Base-by-base conservation (phyloP, 2,113 vertebrate species). In the Tyrannus savana region DNA sequence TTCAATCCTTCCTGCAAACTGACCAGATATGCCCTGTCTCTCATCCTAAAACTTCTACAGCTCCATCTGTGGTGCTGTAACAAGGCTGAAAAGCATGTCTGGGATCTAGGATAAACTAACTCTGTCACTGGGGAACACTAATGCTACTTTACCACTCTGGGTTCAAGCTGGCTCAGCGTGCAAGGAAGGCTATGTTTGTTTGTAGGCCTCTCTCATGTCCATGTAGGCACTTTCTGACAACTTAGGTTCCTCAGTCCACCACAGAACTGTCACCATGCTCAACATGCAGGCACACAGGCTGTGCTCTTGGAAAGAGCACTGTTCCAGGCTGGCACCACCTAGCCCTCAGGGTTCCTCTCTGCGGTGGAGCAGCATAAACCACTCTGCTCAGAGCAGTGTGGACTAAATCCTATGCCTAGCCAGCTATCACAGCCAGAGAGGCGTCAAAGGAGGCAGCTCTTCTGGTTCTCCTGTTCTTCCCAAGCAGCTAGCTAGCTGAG, bases 161-260 rank as follows among this genome's bases (percentile, higher is more conserved):
- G 4, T 19, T 63, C 18, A 79, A 64, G 35, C 13, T 55, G 47
- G 7, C 5, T 58, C 12, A 14, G 11, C 5, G 2, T 19, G 23
- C 0, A 2, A 21, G 24, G 56, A 76, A 63, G 21, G 27, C 24
- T 14, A 6, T 1, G 3, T 30, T 55, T 44, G n/a, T 41, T 17
- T 0, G 0, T 7, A 53, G 14, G 11, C 12, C 30, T n/a, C 31
- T 33, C 8, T 67, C 39, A 28, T 7, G 10, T 3, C 7, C 22
- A 4, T 5, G 6, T 2, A 16, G 14, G 25, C n/a, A 87, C 12
- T 14, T 81, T 14, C 42, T 53, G 59, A 42, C 2, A 27, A 35
- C 28, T 44, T 7, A 21, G 3, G n/a, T 4, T 58, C 21, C 31
- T 72, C 41, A 41, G 58, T 6, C 7, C 3, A 19, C 18, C 0